Conservation (phyloP, 2,888 invertebrate genomes). For the Augiades crinisus region DNA sequence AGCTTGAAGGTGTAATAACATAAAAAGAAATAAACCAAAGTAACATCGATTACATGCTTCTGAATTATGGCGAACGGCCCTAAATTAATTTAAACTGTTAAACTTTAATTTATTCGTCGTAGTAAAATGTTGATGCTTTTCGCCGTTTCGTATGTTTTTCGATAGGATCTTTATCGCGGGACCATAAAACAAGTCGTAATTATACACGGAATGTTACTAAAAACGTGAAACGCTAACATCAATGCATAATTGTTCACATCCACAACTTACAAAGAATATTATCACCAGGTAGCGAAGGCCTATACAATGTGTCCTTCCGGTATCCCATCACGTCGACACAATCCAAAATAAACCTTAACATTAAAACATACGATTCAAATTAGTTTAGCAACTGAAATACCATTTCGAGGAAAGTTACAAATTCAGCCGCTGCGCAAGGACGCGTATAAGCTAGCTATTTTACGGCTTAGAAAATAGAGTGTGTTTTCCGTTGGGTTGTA, state of each 20-base stretch:
- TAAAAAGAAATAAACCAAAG: not conserved
- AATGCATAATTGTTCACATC: slow-evolving; percentile 56
- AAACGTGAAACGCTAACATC: slow-evolving; percentile 45
- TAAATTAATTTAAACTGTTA: slow-evolving; percentile 4
- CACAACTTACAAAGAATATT: slow-evolving; percentile 65
- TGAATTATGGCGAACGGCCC: not conserved
- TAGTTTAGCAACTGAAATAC: slow-evolving; percentile 1
- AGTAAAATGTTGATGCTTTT: not conserved
- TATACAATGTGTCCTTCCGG: slow-evolving; percentile 75
- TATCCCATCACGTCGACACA: slow-evolving; percentile 42
- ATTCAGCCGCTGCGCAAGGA: slow-evolving; percentile 28
- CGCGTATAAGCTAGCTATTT: slow-evolving; percentile 26
- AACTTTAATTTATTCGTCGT: slow-evolving; percentile 11
- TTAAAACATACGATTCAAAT: not conserved
- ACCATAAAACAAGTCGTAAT: slow-evolving; percentile 31
- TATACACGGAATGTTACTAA: slow-evolving; percentile 63
- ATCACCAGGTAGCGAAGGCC: slow-evolving; percentile 76
- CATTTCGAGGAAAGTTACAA: slow-evolving; percentile 32
- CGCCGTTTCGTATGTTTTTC: not conserved
- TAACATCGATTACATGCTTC: not conserved
- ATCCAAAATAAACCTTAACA: slow-evolving; percentile 12
- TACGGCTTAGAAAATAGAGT: slow-evolving; percentile 29
- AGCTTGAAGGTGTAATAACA: not conserved
- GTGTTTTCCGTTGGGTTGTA: slow-evolving; percentile 14
- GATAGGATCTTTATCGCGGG: slow-evolving; percentile 30